Conservation (phyloP, 2,888 invertebrate genomes). For the Parelbella ahira region DNA sequence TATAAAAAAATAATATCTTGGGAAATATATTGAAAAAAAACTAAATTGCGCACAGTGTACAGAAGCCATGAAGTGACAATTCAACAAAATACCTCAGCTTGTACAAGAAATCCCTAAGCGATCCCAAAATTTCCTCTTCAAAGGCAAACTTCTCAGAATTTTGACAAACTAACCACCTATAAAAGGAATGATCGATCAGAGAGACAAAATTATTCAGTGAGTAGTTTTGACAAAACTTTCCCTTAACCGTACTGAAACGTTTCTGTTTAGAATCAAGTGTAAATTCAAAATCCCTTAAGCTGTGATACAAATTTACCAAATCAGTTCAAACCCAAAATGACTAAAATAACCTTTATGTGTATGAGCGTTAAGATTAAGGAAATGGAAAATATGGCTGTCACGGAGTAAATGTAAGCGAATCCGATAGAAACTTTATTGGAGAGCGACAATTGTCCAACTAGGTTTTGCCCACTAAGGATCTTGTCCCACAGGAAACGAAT, state of each 20-base stretch:
- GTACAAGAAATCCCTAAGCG: background rate
- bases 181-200: slow-evolving; percentile 23
- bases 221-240: slow-evolving; percentile 59
- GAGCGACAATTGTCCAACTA: slow-evolving; percentile 71
- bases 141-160: slow-evolving; percentile 14
- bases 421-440: slow-evolving; percentile 63
- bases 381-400: slow-evolving; percentile 18
- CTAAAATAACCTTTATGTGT: slow-evolving; percentile 17
- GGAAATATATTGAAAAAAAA: too few relatives aligned
- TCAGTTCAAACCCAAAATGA: background rate
- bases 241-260: slow-evolving; percentile 59
- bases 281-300: slow-evolving; percentile 73
- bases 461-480: slow-evolving; percentile 59
- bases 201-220: slow-evolving; percentile 45
- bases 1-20: too few relatives aligned
- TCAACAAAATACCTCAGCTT: background rate
- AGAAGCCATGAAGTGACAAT: too few relatives aligned
- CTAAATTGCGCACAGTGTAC: too few relatives aligned
- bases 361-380: slow-evolving; percentile 1
- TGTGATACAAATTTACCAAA: slow-evolving; percentile 49
- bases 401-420: slow-evolving; percentile 52
- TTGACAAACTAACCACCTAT: slow-evolving; percentile 12
- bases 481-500: background rate
- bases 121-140: slow-evolving; percentile 5
- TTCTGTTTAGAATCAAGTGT: slow-evolving; percentile 68